These are phyloP conservation scores for Diaphora mendica DNA, from an alignment of 2,888 invertebrate species.

Conservation along the genomic window DNA sequence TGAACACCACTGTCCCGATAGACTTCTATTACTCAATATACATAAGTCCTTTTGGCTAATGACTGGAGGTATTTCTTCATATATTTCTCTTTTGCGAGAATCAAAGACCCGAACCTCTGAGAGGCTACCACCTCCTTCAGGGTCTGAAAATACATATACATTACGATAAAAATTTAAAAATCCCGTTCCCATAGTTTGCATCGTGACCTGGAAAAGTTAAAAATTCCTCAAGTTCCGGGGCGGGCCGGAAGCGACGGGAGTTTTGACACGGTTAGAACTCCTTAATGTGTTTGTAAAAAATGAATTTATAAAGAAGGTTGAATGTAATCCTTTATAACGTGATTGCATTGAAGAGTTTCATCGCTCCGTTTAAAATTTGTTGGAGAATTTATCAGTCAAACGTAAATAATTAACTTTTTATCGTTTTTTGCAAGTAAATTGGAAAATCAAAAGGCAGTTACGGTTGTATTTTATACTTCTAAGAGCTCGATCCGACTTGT, in stretches of 20 bases:
- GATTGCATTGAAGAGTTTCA: slow-evolving; percentile 8
- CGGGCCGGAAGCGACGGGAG: slow-evolving; percentile 24
- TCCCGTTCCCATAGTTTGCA: slow-evolving; percentile 8
- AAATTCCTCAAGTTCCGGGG: slow-evolving; percentile 34
- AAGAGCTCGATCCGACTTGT: too few species aligned
- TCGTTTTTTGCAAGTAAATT: neutral
- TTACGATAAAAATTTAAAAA: too few species aligned
- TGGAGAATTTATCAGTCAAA: neutral
- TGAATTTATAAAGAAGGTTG: slow-evolving; percentile 18
- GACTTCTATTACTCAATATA: too few species aligned
- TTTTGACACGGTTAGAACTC: slow-evolving; percentile 34
- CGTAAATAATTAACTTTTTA: neutral
- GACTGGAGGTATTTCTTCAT: too few species aligned
- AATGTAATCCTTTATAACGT: slow-evolving; percentile 20
- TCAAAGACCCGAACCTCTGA: too few species aligned
- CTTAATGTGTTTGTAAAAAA: slow-evolving; percentile 23
- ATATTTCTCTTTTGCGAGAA: too few species aligned
- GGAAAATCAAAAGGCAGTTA: neutral
- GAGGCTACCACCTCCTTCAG: too few species aligned
- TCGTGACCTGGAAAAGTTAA: slow-evolving; percentile 34
- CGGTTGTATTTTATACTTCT: neutral
- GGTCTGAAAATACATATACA: too few species aligned
- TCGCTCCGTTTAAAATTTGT: neutral
- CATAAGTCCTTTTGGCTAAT: too few species aligned
- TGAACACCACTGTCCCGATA: too few species aligned